A percentile compares a stretch with the other conserved stretches of the same genome.
Evolutionary conservation across 2,113 vertebrate species (phyloP).

Genomic region (Clarias macrocephalus): DNA sequence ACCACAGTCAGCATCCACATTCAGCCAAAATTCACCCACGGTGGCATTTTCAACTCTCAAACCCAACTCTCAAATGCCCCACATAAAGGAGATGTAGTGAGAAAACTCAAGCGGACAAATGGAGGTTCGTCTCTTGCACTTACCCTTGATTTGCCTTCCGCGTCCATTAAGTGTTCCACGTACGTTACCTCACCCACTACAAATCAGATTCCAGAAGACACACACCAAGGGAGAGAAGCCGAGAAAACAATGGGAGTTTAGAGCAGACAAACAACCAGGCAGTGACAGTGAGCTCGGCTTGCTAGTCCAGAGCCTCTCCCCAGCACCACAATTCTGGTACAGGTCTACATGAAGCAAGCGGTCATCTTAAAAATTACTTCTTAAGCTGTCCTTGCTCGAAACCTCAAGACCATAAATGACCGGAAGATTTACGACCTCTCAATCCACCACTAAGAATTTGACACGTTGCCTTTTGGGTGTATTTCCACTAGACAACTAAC

Average conservation of each 20-base stretch:
- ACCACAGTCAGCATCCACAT: constrained; percentile 63
- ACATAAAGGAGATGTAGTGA: constrained; percentile 60
- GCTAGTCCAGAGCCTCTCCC: constrained; percentile 88
- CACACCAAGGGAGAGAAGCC: constrained; percentile 99
- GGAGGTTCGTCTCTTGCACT: constrained; percentile 88
- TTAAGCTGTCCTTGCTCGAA: constrained; percentile 70
- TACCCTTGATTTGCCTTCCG: constrained; percentile 99
- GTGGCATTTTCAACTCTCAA: constrained; percentile 64
- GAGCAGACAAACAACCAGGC: constrained; percentile 91
- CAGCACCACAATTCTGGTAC: constrained; percentile 87
- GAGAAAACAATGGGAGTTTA: constrained; percentile 99
- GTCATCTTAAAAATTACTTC: constrained; percentile 59
- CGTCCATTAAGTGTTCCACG: constrained; percentile 99
- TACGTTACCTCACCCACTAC: constrained; percentile 99
- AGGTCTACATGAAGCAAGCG: constrained; percentile 90
- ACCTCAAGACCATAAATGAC: constrained; percentile 65
- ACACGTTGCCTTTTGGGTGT: constrained; percentile 53
- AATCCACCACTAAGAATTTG: constrained; percentile 49
- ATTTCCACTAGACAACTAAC: constrained; percentile 24
- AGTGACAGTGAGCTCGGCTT: constrained; percentile 91
- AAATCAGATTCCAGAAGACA: constrained; percentile 99
- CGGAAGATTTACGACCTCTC: constrained; percentile 57
- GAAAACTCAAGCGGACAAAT: constrained; percentile 77
- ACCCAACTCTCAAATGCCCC: constrained; percentile 64
- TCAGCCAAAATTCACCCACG: constrained; percentile 57